Evolutionary conservation across 1,140 invertebrate genomes (phyloP).

Genomic region (Drosophila truncata): DNA sequence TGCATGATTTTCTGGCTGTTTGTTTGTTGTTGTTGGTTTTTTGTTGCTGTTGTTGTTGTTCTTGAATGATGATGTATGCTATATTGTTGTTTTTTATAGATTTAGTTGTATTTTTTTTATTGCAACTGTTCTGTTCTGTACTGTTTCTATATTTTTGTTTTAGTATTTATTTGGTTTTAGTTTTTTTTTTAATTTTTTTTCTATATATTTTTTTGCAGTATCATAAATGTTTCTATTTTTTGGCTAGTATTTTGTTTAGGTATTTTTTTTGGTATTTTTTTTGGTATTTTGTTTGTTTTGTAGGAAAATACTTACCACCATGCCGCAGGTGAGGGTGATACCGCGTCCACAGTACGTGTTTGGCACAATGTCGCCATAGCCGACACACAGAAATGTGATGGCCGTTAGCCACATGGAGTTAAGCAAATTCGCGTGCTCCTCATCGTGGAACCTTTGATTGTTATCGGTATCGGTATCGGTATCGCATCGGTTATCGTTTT

Average conservation of each 20-base stretch:
- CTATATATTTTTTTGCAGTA: slow-evolving; percentile 32
- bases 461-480: slow-evolving; percentile 27
- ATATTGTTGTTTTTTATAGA: slow-evolving; percentile 36
- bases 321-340: slow-evolving; percentile 95
- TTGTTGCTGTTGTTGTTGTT: slow-evolving; percentile 37
- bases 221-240: slow-evolving; percentile 50
- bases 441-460: slow-evolving; percentile 91
- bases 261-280: slow-evolving; percentile 20
- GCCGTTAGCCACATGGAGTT: slow-evolving; percentile 97
- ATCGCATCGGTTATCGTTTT: slow-evolving; percentile 14
- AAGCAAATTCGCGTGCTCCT: slow-evolving; percentile 95
- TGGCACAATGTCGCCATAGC: slow-evolving; percentile 95
- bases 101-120: slow-evolving; percentile 18
- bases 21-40: slow-evolving; percentile 35
- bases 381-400: slow-evolving; percentile 94
- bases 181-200: slow-evolving; percentile 14
- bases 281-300: slow-evolving; percentile 35
- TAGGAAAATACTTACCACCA: slow-evolving; percentile 93
- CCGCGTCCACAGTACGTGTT: slow-evolving; percentile 97
- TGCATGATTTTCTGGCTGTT: slow-evolving; percentile 26
- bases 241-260: slow-evolving; percentile 23
- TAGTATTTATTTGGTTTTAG: slow-evolving; percentile 20
- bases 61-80: slow-evolving; percentile 50
- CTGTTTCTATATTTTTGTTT: slow-evolving; percentile 23
- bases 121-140: slow-evolving; percentile 51